Evolutionary conservation across 1,140 invertebrate species (phyloP).

Genomic region (Drosophila simulans): DNA sequence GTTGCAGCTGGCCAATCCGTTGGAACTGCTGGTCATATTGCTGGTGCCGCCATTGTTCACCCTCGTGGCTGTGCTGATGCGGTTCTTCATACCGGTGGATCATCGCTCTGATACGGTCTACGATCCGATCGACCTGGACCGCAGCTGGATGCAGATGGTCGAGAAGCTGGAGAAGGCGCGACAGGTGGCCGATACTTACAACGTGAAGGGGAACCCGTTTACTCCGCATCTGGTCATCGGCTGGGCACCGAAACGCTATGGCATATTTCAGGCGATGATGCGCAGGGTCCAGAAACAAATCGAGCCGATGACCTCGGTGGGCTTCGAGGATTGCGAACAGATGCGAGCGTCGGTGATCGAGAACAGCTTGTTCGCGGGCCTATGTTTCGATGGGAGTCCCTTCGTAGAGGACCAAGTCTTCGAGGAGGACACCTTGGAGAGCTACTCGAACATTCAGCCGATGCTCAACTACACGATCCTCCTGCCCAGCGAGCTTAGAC

Average conservation of each 20-base stretch:
- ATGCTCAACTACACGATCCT: constrained; percentile 49
- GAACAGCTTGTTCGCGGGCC: constrained; percentile 44
- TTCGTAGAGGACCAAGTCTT: background rate
- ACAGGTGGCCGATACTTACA: background rate
- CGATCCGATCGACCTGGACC: constrained; percentile 31
- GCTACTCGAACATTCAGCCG: background rate
- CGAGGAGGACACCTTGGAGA: background rate
- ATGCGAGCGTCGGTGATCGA: constrained; percentile 3
- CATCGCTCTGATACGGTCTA: constrained; percentile 5
- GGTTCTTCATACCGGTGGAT: background rate
- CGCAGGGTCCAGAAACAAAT: background rate
- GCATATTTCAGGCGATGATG: constrained; percentile 29
- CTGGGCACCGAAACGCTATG: constrained; percentile 39
- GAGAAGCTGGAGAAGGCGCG: constrained; percentile 15
- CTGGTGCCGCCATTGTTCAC: constrained; percentile 17
- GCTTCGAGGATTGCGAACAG: background rate
- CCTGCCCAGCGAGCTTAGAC: constrained; percentile 58
- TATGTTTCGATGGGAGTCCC: constrained; percentile 39
- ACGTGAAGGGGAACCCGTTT: constrained; percentile 27
- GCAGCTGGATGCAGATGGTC: constrained; percentile 43
- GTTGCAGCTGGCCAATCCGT: constrained; percentile 33
- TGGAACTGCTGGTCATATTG: constrained; percentile 40
- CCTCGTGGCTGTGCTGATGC: constrained; percentile 33
- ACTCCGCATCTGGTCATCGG: constrained; percentile 51
- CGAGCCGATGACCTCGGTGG: background rate